Percentiles rank a stretch among this genome's conserved stretches.
Conservation (phyloP, 2,797 vertebrate species). For the Cheirogaleus major region DNA sequence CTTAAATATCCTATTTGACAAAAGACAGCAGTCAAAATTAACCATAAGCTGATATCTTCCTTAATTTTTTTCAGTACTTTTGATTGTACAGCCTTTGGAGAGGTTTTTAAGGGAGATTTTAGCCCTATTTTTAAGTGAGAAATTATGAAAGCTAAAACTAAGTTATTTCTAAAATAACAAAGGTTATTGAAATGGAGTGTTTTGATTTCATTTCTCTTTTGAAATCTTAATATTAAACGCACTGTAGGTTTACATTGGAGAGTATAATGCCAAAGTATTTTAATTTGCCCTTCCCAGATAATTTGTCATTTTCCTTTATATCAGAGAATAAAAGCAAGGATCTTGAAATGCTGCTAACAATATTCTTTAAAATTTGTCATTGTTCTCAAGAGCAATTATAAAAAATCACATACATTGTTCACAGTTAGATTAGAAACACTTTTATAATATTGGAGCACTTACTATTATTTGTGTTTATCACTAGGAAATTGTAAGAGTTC, state of each 20-base stretch:
- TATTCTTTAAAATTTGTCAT: neutral
- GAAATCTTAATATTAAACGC: neutral
- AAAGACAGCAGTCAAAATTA: neutral
- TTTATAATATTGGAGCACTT: neutral
- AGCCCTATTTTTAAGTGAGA: neutral
- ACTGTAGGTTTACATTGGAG: neutral
- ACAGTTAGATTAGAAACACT: neutral
- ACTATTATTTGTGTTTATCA: neutral
- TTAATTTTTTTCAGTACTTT: neutral
- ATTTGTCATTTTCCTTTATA: constrained; percentile 15
- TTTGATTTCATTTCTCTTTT: neutral
- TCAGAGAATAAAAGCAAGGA: neutral
- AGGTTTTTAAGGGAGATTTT: neutral
- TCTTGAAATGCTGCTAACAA: neutral
- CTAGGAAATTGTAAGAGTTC: neutral
- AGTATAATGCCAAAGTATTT: neutral
- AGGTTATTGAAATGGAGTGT: neutral
- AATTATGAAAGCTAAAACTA: neutral
- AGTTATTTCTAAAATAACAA: neutral
- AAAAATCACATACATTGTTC: neutral
- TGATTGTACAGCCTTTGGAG: neutral
- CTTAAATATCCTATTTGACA: neutral
- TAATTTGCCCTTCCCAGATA: neutral
- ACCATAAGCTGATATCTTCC: neutral
- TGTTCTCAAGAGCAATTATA: neutral